These are phyloP conservation scores for Megamerina dolium DNA, from an alignment of 2,888 invertebrate genomes.

Conservation along the genomic window DNA sequence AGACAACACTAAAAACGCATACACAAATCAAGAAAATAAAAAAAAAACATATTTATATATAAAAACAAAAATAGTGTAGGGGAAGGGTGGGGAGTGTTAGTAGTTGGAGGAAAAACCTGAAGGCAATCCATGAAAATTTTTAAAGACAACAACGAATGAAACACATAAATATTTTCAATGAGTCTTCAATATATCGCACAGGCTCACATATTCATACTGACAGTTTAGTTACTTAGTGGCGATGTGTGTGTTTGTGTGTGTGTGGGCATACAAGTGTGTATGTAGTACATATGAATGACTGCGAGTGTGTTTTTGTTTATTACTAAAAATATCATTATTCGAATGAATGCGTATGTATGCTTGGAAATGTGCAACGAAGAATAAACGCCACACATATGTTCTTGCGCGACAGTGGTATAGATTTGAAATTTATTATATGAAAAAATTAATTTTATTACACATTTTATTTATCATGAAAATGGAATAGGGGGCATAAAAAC, in stretches of 20 bases:
- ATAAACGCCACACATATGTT: constrained; percentile 4
- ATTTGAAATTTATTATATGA: no score
- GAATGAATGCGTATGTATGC: constrained; percentile 28
- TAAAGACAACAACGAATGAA: no score
- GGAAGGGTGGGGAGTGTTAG: not conserved
- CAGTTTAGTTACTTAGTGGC: constrained; percentile 8
- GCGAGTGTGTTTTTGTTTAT: constrained; percentile 36
- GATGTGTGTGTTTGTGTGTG: constrained; percentile 12
- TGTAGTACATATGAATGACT: no score
- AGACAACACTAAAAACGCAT: constrained; percentile 4
- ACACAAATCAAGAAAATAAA: constrained; percentile 4
- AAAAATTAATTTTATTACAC: no score
- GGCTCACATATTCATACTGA: constrained; percentile 15
- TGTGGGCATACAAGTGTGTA: no score
- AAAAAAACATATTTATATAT: not conserved
- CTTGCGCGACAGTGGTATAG: no score
- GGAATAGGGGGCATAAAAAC: no score
- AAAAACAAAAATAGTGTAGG: not conserved
- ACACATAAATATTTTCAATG: no score
- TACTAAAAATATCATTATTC: constrained; percentile 41
- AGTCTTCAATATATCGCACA: no score
- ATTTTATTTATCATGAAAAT: no score
- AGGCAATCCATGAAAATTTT: constrained; percentile 22
- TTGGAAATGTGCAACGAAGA: not conserved
- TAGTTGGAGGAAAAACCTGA: constrained; percentile 9